Evolutionary conservation across 2,888 invertebrate species (phyloP).

Genomic region (Carterocephalus palaemon): DNA sequence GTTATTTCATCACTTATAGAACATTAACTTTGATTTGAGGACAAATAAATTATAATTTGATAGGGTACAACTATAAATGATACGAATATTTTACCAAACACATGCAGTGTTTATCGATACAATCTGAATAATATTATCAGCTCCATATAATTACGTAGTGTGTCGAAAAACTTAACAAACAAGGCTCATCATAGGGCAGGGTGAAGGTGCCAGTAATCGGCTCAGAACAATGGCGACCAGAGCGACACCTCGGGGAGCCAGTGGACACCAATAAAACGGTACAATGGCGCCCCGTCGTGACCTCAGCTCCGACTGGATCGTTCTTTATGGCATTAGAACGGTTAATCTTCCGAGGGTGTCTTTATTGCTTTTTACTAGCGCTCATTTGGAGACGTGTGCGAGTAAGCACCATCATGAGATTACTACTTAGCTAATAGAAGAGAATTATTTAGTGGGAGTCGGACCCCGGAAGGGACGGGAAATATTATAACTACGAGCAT

Average conservation of each 20-base stretch:
- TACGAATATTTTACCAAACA: too few species aligned
- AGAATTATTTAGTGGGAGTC: constrained; percentile 22
- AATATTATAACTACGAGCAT: background rate
- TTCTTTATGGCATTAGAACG: constrained; percentile 59
- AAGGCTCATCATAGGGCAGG: constrained; percentile 51
- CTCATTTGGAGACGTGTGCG: constrained; percentile 33
- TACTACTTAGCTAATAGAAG: constrained; percentile 26
- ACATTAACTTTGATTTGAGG: too few species aligned
- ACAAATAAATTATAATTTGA: too few species aligned
- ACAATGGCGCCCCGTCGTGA: constrained; percentile 57
- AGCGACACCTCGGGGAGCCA: constrained; percentile 50
- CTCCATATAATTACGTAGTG: constrained; percentile 7
- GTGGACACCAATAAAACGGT: constrained; percentile 66
- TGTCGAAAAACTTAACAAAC: constrained; percentile 40
- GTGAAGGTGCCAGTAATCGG: constrained; percentile 43
- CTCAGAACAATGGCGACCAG: constrained; percentile 37
- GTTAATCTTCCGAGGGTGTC: constrained; percentile 59
- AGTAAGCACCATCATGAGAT: constrained; percentile 24
- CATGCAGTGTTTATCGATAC: too few species aligned
- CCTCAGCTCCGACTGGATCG: constrained; percentile 35
- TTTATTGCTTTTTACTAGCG: constrained; percentile 56
- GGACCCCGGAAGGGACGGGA: background rate
- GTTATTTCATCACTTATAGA: too few species aligned
- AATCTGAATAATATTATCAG: background rate
- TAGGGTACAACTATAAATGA: too few species aligned